These are phyloP conservation scores for Solea senegalensis DNA, from an alignment of 2,113 vertebrate species.

Conservation along the genomic window DNA sequence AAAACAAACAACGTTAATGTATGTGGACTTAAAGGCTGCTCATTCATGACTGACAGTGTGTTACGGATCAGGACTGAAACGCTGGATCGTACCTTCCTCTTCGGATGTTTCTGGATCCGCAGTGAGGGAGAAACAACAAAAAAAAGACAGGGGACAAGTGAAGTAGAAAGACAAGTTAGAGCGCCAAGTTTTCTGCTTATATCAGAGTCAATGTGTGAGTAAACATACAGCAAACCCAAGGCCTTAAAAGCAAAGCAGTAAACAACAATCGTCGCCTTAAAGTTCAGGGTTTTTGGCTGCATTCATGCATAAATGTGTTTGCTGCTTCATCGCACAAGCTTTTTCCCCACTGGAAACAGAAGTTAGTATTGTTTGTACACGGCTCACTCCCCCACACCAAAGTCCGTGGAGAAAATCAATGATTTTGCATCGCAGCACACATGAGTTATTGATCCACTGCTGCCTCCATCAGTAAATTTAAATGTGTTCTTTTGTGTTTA, in stretches of 20 bases:
- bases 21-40: conserved; percentile 7
- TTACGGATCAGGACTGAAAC: conserved; percentile 79
- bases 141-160: conserved; percentile 23
- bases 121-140: conserved; percentile 21
- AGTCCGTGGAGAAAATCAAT: too few species aligned
- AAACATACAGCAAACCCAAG: conserved; percentile 28
- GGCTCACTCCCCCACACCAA: too few species aligned
- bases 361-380: too few species aligned
- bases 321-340: too few species aligned
- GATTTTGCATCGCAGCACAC: too few species aligned
- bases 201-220: background rate
- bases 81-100: conserved; percentile 94
- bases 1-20: conserved; percentile 33
- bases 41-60: background rate
- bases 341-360: too few species aligned
- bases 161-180: conserved; percentile 15
- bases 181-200: background rate
- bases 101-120: conserved; percentile 90
- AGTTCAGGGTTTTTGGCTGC: background rate
- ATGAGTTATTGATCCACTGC: too few species aligned
- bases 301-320: too few species aligned
- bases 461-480: too few species aligned
- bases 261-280: background rate
- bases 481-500: too few species aligned
- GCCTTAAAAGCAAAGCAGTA: conserved; percentile 8